phyloP scores from a whole-genome alignment of 2,888 invertebrate genomes.

The Branchellion lobata region DNA sequence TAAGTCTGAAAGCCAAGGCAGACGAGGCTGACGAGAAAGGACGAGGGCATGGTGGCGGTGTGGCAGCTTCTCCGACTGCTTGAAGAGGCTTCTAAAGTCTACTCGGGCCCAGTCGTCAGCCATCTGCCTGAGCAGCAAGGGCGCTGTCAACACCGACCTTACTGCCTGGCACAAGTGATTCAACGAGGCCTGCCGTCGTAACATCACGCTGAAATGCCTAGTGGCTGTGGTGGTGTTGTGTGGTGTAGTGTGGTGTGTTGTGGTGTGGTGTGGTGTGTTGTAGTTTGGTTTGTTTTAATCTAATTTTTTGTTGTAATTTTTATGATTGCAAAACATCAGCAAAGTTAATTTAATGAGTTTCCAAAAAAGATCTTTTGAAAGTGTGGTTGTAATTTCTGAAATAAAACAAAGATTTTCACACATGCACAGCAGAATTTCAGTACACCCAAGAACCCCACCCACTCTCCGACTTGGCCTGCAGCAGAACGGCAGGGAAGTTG shows the following conservation, averaged over 20 bases:
- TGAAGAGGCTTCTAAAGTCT: not conserved
- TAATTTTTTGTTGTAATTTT: not conserved
- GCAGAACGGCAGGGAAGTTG: conserved; percentile 61
- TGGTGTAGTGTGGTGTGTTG: not conserved
- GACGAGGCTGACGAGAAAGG: not conserved
- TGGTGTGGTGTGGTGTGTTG: not conserved
- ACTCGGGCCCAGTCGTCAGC: conserved; percentile 62
- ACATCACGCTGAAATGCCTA: conserved; percentile 61
- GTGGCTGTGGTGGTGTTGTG: conserved; percentile 58
- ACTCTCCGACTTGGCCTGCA: conserved; percentile 63
- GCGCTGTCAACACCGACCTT: conserved; percentile 62
- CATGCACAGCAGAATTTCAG: no score
- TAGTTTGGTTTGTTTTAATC: not conserved
- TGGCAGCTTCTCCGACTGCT: not conserved
- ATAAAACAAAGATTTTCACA: no score
- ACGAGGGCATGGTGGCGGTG: not conserved
- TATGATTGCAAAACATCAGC: no score
- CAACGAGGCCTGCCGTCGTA: conserved; percentile 63
- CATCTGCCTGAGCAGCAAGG: conserved; percentile 63
- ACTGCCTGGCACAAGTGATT: conserved; percentile 64
- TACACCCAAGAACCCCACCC: no score
- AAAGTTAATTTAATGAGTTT: no score
- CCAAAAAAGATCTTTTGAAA: no score
- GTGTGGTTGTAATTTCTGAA: no score
- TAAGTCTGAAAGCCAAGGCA: no score